These are phyloP conservation scores for Indicator maculatus DNA, from an alignment of 2,113 vertebrate species.

Conservation along the genomic window DNA sequence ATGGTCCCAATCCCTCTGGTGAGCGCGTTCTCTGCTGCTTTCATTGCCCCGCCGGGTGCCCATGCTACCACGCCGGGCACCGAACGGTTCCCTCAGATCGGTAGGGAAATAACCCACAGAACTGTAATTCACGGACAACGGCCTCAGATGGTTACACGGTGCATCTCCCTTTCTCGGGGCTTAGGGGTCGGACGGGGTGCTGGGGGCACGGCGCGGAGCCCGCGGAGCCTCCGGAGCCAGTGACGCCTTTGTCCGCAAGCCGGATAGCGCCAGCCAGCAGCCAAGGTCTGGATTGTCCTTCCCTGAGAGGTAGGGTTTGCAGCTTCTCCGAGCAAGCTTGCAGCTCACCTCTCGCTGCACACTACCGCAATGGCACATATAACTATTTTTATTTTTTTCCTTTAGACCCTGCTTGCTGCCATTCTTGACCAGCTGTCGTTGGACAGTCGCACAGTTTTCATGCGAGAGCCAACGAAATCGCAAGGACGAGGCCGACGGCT, in stretches of 20 bases:
- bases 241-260: neutral
- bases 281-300: fast-evolving
- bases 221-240: neutral
- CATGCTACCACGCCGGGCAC: fast-evolving
- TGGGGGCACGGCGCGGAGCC: neutral
- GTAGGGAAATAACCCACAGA: fast-evolving
- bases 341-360: neutral
- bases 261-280: fast-evolving
- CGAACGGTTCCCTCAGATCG: fast-evolving
- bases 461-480: neutral
- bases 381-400: neutral
- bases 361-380: neutral
- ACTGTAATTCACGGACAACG: fast-evolving
- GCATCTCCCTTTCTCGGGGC: fast-evolving
- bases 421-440: neutral
- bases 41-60: neutral
- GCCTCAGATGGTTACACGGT: fast-evolving
- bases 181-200: too few species aligned
- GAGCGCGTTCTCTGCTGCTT: neutral
- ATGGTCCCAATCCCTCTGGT: fast-evolving
- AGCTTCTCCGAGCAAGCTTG: neutral
- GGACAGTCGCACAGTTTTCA: neutral
- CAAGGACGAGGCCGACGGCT: neutral
- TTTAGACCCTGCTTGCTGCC: too few species aligned
- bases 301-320: neutral